A percentile compares a stretch with the other conserved stretches of the same genome.
Conservation (phyloP, 2,797 vertebrate genomes). For the Crotalus adamanteus region DNA sequence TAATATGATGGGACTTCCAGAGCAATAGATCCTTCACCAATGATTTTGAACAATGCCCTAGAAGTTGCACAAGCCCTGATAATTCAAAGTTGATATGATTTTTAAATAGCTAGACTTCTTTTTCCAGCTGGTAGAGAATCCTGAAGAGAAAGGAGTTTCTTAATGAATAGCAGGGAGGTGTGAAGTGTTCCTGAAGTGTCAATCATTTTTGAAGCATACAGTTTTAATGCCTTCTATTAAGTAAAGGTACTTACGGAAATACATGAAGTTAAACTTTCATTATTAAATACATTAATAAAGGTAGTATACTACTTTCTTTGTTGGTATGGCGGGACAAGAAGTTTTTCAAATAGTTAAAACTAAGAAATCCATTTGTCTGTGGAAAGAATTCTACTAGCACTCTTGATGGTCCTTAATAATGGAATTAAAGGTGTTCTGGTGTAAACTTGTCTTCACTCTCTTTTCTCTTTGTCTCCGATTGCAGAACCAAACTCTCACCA, state of each 20-base stretch:
- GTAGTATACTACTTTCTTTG: neutral
- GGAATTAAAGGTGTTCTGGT: constrained; percentile 82
- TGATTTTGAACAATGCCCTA: neutral
- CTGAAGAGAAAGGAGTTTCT: neutral
- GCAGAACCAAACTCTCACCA: constrained; percentile 98
- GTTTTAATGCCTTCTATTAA: neutral
- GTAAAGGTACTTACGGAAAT: neutral
- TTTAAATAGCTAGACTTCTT: neutral
- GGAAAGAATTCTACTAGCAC: constrained; percentile 74
- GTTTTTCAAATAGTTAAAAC: neutral
- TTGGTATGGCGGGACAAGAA: neutral
- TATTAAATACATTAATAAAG: constrained; percentile 10
- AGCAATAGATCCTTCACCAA: neutral
- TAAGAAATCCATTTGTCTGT: neutral
- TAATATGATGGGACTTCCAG: neutral
- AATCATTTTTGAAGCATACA: neutral
- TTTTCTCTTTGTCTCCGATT: constrained; percentile 96
- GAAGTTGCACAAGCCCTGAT: neutral
- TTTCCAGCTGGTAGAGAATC: neutral
- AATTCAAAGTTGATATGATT: neutral
- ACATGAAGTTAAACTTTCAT: neutral
- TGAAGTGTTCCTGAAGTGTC: neutral
- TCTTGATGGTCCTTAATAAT: constrained; percentile 83
- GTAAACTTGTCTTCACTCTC: constrained; percentile 94
- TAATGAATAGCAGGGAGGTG: neutral